A percentile compares a stretch with the other conserved stretches of the same genome.
Evolutionary conservation across 2,113 vertebrate genomes (phyloP).

Genomic region (Oreochromis tanganicae): DNA sequence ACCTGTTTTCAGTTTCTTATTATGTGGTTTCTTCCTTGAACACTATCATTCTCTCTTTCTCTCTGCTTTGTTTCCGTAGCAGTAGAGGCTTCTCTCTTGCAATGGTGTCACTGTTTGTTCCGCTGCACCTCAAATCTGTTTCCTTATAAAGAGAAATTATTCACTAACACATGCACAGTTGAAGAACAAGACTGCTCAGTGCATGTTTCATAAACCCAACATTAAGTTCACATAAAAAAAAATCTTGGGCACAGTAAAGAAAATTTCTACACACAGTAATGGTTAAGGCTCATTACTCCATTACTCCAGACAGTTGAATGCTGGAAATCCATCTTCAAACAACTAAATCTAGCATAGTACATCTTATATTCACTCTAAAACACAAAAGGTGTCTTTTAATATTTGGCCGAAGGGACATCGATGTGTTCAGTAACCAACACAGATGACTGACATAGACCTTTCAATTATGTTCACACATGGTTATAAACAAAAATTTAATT

Average conservation of each 20-base stretch:
- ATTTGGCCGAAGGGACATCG: neutral
- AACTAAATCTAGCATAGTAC: neutral
- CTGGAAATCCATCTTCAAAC: neutral
- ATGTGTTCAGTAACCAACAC: neutral
- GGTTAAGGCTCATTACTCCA: neutral
- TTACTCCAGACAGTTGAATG: neutral
- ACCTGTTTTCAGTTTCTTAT: neutral
- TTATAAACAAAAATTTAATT: neutral
- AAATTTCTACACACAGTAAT: neutral
- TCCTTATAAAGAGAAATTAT: neutral
- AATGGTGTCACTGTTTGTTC: neutral
- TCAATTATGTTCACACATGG: neutral
- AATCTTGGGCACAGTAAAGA: neutral
- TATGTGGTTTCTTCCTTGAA: neutral
- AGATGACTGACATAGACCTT: neutral
- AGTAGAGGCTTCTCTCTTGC: neutral
- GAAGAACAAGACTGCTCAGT: neutral
- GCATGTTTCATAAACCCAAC: neutral
- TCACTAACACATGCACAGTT: neutral
- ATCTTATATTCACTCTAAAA: neutral
- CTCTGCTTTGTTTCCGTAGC: neutral
- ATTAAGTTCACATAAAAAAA: neutral
- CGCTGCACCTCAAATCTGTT: neutral
- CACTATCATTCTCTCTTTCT: neutral
- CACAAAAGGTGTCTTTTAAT: neutral